Base-by-base conservation (phyloP, 1,140 invertebrate species). In the Goniozus legneri region DNA sequence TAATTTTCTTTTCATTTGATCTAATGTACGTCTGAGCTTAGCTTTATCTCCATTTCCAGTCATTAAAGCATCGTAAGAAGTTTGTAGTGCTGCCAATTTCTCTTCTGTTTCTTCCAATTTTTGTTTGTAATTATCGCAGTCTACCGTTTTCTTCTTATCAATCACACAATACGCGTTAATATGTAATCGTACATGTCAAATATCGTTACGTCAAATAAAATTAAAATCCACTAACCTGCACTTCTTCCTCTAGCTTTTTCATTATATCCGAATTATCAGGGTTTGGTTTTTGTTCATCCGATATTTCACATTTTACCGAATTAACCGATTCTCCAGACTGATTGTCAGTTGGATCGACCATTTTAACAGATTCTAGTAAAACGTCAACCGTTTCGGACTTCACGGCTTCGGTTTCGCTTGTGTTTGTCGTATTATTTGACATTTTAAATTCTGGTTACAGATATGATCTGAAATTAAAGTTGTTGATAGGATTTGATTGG, bases 61-160 rank as follows among this genome's bases (percentile, higher is more conserved):
- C 2, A 52, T 4, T 14, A 44, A 50, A 1, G 47, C 32, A 7
- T 56, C 43, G 13, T 52, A 50, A 0, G 49, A 45, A 0, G 36
- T 8, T 18, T 67, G 58, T 1, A 72, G 43, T 2, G 37, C 46
- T 0, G 39, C n/a, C 4, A 75, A 34, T 35, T 64, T 69, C 3
- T 54, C 55, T 16, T 75, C 67, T 4, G 57, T 46, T 3, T 60
- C 65, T 3, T 44, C 41, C 0, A 75, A 27, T 15, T 70, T 65
- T 15, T 58, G 64, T 3, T 51, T 57, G 20, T 66, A 71, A 39
- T 53, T 50, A 14, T 72, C 62, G n/a, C 69, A 55, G 40, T 74
- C 71, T 2, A 42, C 38, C 1, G 40, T 54, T 31, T 51, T 49
- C 49, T 68, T 66, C 68, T 75, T 22, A 24, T 8, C n/a, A n/a